These are phyloP conservation scores for Actinia equina DNA, from an alignment of 64 coral and sea anemone genomes.

Conservation along the genomic window DNA sequence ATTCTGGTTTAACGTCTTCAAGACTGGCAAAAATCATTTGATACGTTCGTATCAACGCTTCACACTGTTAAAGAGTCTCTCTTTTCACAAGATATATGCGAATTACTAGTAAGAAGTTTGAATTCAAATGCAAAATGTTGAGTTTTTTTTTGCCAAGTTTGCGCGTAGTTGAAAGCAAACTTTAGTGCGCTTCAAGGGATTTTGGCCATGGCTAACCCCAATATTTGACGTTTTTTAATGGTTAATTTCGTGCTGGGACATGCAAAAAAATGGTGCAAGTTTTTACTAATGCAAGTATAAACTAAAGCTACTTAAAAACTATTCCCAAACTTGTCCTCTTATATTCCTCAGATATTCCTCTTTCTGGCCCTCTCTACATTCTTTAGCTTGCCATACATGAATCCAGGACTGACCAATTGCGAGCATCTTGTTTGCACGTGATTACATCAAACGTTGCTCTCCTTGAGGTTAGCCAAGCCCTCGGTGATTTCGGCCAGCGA, in stretches of 20 bases:
- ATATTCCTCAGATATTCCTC: background rate
- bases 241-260: background rate
- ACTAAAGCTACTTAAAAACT: background rate
- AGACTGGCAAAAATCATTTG: background rate
- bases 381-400: background rate
- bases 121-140: no score
- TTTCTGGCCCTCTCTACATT: no score
- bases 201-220: no score
- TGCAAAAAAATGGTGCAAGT: background rate
- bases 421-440: background rate
- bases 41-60: background rate
- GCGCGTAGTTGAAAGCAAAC: no score
- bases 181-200: no score
- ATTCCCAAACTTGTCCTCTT: background rate
- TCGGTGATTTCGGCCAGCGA: slow-evolving; percentile 82
- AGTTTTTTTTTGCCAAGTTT: no score
- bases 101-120: background rate
- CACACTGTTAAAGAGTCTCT: no score
- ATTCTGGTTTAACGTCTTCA: background rate
- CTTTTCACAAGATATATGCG: background rate
- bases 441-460: slow-evolving; percentile 78
- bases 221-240: no score
- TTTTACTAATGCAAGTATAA: background rate
- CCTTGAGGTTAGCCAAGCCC: slow-evolving; percentile 79
- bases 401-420: background rate